Conservation (phyloP, 2,113 vertebrate species). For the Thamnophis sirtalis region DNA sequence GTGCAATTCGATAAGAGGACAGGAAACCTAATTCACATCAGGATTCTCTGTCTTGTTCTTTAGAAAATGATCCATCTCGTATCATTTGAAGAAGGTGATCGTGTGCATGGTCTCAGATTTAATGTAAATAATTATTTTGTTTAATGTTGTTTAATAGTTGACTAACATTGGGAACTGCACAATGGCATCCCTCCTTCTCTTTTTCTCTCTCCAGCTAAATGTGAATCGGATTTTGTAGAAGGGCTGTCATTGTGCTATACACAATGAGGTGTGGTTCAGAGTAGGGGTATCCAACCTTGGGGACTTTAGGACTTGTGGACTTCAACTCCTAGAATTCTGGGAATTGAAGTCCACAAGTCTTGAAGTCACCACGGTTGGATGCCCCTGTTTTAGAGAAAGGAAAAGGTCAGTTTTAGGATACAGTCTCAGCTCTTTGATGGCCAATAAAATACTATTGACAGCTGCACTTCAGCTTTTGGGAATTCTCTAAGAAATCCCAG, state of each 20-base stretch:
- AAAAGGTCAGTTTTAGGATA: background rate
- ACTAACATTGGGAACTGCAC: constrained; percentile 6
- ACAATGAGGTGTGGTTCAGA: background rate
- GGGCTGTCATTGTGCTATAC: too few relatives aligned
- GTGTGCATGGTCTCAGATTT: constrained; percentile 36
- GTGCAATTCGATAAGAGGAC: background rate
- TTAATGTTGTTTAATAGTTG: constrained; percentile 35
- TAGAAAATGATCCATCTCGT: constrained; percentile 26
- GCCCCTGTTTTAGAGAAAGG: background rate
- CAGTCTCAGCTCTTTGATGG: background rate
- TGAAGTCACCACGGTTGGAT: too few relatives aligned
- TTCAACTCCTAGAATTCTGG: background rate
- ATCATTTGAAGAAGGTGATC: constrained; percentile 30
- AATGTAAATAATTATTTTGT: constrained; percentile 40
- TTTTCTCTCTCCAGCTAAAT: constrained; percentile 5
- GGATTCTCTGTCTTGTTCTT: background rate
- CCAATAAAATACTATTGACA: background rate
- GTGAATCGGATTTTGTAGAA: constrained; percentile 29
- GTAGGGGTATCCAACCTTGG: background rate
- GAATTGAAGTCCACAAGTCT: too few relatives aligned
- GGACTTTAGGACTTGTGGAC: background rate
- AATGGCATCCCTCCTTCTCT: background rate
- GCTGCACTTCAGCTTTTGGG: background rate
- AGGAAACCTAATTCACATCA: background rate
- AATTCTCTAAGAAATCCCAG: background rate